Evolutionary conservation across 2,888 invertebrate species (phyloP).

Genomic region (Cyclophora albipunctata): DNA sequence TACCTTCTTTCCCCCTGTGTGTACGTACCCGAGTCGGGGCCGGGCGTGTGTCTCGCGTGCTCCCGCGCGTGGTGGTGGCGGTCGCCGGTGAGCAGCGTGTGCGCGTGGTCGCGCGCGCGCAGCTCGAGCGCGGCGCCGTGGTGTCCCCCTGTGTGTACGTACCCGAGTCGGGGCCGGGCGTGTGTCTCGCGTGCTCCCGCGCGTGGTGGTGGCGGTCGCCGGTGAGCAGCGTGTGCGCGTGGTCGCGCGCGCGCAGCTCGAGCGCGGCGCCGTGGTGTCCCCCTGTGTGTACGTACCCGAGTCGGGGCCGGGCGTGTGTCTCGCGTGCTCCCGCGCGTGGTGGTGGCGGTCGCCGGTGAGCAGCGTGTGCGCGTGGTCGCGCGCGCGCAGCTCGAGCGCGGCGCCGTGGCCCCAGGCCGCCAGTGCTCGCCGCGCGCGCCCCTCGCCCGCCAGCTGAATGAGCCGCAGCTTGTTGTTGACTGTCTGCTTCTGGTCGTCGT

Average conservation of each 20-base stretch:
- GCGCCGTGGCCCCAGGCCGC: conserved; percentile 86
- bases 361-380: conserved; percentile 88
- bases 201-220: conserved; percentile 56
- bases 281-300: conserved; percentile 24
- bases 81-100: conserved; percentile 82
- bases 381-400: conserved; percentile 84
- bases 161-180: conserved; percentile 37
- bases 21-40: conserved; percentile 35
- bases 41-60: conserved; percentile 29
- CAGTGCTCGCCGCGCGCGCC: conserved; percentile 84
- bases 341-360: conserved; percentile 76
- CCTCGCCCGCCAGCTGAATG: conserved; percentile 83
- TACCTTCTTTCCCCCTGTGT: too few relatives aligned
- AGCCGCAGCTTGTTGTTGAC: conserved; percentile 83
- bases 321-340: conserved; percentile 20
- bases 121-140: conserved; percentile 78
- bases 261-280: conserved; percentile 62
- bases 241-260: conserved; percentile 77
- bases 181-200: conserved; percentile 27
- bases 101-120: conserved; percentile 55
- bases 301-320: conserved; percentile 32
- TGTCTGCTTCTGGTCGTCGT: conserved; percentile 71
- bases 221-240: conserved; percentile 78
- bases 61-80: conserved; percentile 26
- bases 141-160: background rate